Evolutionary conservation across 2,888 invertebrate genomes (phyloP).

Genomic region (Leptinotarsa juncta): DNA sequence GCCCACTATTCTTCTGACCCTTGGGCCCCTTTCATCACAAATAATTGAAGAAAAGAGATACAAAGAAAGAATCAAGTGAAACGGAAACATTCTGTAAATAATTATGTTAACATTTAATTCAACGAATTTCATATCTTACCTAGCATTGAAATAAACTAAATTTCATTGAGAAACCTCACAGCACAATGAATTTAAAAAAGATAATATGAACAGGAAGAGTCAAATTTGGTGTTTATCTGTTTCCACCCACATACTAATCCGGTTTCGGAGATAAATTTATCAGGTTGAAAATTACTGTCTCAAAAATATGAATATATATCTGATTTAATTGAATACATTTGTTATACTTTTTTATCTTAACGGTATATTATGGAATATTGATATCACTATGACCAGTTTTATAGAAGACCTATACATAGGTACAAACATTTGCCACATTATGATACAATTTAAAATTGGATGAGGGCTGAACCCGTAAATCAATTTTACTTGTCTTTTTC

Average conservation of each 20-base stretch:
- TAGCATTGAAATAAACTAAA: background rate
- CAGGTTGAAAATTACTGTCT: background rate
- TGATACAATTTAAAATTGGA: no score
- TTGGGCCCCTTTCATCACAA: slow-evolving; percentile 36
- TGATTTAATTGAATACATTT: background rate
- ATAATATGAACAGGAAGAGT: slow-evolving; percentile 31
- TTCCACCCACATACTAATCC: slow-evolving; percentile 29
- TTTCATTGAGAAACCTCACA: background rate
- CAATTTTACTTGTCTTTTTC: no score
- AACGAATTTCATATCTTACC: background rate
- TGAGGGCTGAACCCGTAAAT: no score
- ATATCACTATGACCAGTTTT: no score
- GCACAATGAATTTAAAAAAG: background rate
- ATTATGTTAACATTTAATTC: background rate
- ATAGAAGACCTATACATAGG: no score
- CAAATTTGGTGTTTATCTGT: slow-evolving; percentile 29
- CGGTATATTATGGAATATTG: no score
- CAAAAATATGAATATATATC: background rate
- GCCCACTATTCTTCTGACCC: slow-evolving; percentile 72
- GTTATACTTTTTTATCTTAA: background rate
- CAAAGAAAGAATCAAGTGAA: background rate
- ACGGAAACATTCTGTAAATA: background rate
- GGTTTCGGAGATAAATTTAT: slow-evolving; percentile 26
- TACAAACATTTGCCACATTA: no score
- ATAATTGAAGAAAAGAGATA: slow-evolving; percentile 11